phyloP scores from a whole-genome alignment of 1,140 invertebrate genomes.

The Aradophagus sp. region DNA sequence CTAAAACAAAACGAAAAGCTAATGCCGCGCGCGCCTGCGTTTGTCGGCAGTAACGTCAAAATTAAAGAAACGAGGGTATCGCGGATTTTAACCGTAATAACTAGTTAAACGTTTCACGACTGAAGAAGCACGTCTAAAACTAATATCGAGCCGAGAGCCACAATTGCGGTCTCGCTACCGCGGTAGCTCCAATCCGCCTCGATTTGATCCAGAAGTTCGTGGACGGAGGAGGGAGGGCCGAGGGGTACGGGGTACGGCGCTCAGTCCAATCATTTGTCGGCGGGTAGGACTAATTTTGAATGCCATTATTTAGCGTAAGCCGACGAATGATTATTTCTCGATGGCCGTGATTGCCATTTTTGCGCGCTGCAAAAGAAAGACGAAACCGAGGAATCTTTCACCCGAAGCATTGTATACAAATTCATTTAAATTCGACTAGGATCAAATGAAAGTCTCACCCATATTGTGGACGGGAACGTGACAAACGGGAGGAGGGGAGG shows the following conservation, averaged over 20 bases:
- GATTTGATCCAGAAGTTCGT: conserved; percentile 58
- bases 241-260: conserved; percentile 10
- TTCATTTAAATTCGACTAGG: conserved; percentile 30
- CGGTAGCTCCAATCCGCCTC: conserved; percentile 49
- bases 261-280: conserved; percentile 64
- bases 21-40: too few species aligned
- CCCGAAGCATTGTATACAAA: conserved; percentile 32
- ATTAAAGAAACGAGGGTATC: conserved; percentile 64
- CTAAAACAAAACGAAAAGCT: too few species aligned
- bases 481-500: too few species aligned
- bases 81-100: conserved; percentile 68
- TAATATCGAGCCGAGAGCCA: conserved; percentile 70
- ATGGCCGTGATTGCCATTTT: conserved; percentile 26
- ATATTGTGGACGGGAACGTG: too few species aligned
- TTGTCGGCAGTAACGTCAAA: conserved; percentile 52
- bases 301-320: conserved; percentile 70
- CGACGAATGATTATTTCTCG: conserved; percentile 66
- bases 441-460: conserved; percentile 15
- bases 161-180: conserved; percentile 68
- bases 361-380: conserved; percentile 19
- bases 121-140: conserved; percentile 65
- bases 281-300: conserved; percentile 70
- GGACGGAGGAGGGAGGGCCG: conserved; percentile 17
- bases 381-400: conserved; percentile 18
- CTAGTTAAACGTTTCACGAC: conserved; percentile 68